Base-by-base conservation (phyloP, 1,140 invertebrate species). In the silkworm (Bombyx mori) region DNA sequence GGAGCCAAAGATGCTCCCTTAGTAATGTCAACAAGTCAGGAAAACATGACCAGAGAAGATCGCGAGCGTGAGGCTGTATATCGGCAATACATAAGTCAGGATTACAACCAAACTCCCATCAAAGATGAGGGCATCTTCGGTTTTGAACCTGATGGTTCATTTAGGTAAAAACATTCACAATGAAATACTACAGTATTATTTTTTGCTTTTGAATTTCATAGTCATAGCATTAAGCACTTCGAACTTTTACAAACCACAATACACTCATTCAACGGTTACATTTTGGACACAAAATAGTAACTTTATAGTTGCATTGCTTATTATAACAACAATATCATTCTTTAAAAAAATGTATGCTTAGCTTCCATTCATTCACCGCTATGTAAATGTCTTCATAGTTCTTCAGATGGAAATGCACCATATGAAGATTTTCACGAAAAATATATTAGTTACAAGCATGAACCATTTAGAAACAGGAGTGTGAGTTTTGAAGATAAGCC, bases 351-450 rank as follows among this genome's bases (percentile, higher is more conserved):
- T 47, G 51, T 60, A 71, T 72, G 76, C 75, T 70, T 54, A 69
- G 68, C 69, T 70, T 72, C 68, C 71, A 75, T 71, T 68, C 73
- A 80, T 77, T 71, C 72, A 75, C 73, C 79, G 73, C 65, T 75
- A 81, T 72, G 57, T 69, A 68, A 78, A 77, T 84, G 71, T 85
- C 84, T 87, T 82, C 73, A 75, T 87, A 87, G 84, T 85, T 87
- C 84, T 84, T 87, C 84, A 73, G 84, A 87, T 71, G 81, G 84
- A 52, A 87, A 87, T 83, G 79, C 75, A 75, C 84, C 79, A 76
- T 86, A 91, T 69, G 90, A 93, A 89, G 92, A 94, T 79, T 94
- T 94, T 74, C 93, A 95, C 82, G 93, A 94, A 88, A 93, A 94
- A 78, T 89, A 94, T 60, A 91, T 95, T 75, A 92, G 92, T 86